A percentile compares a stretch with the other conserved stretches of the same genome.
phyloP scores from a whole-genome alignment of 23 tunicate species.

The Trididemnum miniatum region DNA sequence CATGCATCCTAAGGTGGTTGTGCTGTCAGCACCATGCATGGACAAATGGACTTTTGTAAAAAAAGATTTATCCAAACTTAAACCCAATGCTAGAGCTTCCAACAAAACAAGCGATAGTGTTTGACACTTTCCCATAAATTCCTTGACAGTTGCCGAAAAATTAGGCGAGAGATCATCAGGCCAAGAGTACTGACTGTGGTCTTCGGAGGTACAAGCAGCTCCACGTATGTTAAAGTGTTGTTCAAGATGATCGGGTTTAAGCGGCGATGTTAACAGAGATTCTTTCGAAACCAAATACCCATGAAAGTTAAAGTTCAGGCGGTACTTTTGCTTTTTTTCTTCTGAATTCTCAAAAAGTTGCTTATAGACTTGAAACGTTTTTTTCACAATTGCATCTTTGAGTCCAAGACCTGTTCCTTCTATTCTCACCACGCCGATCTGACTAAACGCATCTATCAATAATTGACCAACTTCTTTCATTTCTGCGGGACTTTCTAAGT shows the following conservation, averaged over 20 bases:
- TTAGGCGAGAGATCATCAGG: slow-evolving; percentile 1
- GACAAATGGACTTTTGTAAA: no score
- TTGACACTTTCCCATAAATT: neutral
- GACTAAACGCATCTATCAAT: neutral
- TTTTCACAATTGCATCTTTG: neutral
- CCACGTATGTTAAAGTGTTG: neutral
- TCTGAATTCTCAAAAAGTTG: neutral
- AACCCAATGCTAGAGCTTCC: neutral
- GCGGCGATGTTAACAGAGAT: neutral
- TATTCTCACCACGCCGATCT: neutral
- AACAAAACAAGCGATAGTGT: neutral
- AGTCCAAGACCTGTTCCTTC: neutral
- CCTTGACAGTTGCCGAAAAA: neutral
- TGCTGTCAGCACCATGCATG: no score
- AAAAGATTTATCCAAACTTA: neutral
- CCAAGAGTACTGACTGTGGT: neutral
- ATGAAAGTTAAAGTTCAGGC: neutral
- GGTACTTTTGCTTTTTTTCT: neutral
- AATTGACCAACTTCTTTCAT: neutral
- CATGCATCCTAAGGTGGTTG: no score
- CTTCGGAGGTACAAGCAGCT: neutral
- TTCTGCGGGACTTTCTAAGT: no score
- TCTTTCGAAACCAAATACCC: neutral
- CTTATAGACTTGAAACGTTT: neutral
- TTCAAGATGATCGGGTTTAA: neutral